A percentile compares a stretch with the other conserved stretches of the same genome.
phyloP scores from a whole-genome alignment of 2,797 vertebrate genomes.

The Synaphobranchus kaupii region DNA sequence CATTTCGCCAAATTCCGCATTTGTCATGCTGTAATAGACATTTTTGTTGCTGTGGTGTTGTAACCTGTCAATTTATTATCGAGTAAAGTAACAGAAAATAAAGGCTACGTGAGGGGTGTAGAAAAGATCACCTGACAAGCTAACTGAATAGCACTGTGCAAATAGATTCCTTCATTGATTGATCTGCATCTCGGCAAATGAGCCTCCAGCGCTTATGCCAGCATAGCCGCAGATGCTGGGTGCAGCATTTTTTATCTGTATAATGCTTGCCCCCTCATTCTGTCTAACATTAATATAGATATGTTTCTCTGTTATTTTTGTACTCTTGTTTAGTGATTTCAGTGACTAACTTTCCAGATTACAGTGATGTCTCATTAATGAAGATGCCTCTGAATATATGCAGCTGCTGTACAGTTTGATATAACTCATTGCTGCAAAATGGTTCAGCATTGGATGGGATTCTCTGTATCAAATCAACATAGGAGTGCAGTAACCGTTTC shows the following conservation, averaged over 20 bases:
- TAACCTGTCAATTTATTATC: not conserved
- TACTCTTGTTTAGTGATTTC: not conserved
- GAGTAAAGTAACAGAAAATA: not conserved
- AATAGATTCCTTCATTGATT: not conserved
- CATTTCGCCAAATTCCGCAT: not conserved
- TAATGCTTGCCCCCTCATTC: not conserved
- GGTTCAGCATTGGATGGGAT: too few species aligned
- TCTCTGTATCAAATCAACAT: too few species aligned
- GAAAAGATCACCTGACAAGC: not conserved
- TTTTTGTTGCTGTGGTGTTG: not conserved
- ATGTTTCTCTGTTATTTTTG: not conserved
- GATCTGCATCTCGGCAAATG: not conserved
- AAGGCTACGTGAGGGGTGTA: not conserved
- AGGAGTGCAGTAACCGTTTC: too few species aligned
- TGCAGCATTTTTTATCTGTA: not conserved
- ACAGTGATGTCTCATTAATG: not conserved
- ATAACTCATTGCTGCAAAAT: too few species aligned
- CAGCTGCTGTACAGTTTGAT: not conserved
- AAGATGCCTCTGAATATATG: not conserved
- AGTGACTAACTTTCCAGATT: not conserved
- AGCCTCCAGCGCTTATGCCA: not conserved
- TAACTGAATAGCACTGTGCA: not conserved
- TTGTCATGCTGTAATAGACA: not conserved
- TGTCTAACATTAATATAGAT: not conserved
- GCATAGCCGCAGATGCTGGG: not conserved